phyloP scores from a whole-genome alignment of 2,888 invertebrate genomes.

The Petrolisthes cinctipes region DNA sequence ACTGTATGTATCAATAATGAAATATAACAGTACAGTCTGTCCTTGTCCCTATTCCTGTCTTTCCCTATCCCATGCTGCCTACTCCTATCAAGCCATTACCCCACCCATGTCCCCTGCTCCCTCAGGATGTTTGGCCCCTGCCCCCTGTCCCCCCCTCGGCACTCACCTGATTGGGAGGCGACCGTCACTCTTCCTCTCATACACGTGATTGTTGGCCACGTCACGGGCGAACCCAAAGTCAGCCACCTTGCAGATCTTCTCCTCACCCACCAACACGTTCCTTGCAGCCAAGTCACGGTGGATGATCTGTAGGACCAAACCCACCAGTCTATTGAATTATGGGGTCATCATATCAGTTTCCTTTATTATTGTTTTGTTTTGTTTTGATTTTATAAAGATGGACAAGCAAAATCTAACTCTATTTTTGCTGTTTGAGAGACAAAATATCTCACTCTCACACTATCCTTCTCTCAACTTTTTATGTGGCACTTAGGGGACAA shows the following conservation, averaged over 20 bases:
- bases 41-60: too few species aligned
- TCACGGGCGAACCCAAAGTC: constrained; percentile 95
- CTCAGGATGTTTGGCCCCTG: neutral
- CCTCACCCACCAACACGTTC: constrained; percentile 88
- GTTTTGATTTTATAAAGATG: neutral
- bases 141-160: constrained; percentile 41
- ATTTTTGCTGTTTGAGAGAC: too few species aligned
- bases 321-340: too few species aligned
- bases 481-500: too few species aligned
- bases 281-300: constrained; percentile 91
- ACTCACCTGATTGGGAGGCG: constrained; percentile 70
- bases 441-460: too few species aligned
- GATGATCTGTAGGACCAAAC: constrained; percentile 77
- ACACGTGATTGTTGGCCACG: constrained; percentile 79
- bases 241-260: constrained; percentile 90
- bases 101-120: neutral
- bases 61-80: too few species aligned
- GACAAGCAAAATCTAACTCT: too few species aligned
- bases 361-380: neutral
- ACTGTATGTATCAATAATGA: too few species aligned
- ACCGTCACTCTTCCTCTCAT: constrained; percentile 71
- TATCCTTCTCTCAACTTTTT: too few species aligned
- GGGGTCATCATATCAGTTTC: neutral
- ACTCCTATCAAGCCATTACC: neutral
- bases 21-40: too few species aligned